Base-by-base conservation (phyloP, 2,113 vertebrate genomes). In the Lophochroa leadbeateri region DNA sequence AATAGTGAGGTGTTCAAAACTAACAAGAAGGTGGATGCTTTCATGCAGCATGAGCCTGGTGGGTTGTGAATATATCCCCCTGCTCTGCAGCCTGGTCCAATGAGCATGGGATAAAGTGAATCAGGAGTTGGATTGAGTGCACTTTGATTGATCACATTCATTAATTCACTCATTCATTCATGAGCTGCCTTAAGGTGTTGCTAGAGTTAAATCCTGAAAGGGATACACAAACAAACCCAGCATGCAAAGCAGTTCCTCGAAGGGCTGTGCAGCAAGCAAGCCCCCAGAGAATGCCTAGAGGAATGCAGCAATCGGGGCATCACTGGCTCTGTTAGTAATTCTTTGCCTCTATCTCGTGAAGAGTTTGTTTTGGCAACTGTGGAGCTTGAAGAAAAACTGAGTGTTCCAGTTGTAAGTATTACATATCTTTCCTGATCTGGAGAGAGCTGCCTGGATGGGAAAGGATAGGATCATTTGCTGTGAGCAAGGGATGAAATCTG, bases 351-450 rank as follows among this genome's bases (percentile, higher is more conserved):
- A 64, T 97, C 95, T 92, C 1, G 3, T 11, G 17, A 28, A 92
- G 50, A 92, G 92, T 97, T 97, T 97, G 86, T 94, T 97, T 96
- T 96, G 95, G 93, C 96, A 97, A 88, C 72, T 21, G 43, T 44
- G 44, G 50, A 75, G 41, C 13, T 1, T 65, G 79, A 86, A 92
- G 60, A 84, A 69, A 89, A 64, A 94, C 10, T 0, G 5, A 88
- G 75, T 83, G 50, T 84, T 95, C 60, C 79, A 86, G 43, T 86
- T 86, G 52, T 81, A 84, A 91, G 35, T 49, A 68, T 11, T 86
- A 21, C 50, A 6, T 88, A 55, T 88, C 76, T 90, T 93, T 88
- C 64, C 60, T 69, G 82, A 86, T 75, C 85, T 92, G 71, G 63
- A 58, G 90, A 86, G 58, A 37, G 33, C 39, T 0, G 20, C 39